A percentile compares a stretch with the other conserved stretches of the same genome.
Conservation (phyloP, 2,113 vertebrate species). For the Phasianus colchicus region DNA sequence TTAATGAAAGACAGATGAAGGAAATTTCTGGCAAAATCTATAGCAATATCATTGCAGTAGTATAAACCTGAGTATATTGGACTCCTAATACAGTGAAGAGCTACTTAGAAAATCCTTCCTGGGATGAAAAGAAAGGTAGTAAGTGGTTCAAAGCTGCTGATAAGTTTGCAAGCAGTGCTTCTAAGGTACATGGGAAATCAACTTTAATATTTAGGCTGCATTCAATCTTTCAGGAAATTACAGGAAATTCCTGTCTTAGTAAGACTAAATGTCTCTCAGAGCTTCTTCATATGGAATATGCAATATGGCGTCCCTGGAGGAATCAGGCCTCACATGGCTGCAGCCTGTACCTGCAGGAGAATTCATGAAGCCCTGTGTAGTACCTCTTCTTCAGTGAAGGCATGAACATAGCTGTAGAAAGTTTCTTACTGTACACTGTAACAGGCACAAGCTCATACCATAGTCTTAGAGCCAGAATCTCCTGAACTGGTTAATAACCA, state of each 20-base stretch:
- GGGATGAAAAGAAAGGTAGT: background rate
- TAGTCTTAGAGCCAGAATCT: background rate
- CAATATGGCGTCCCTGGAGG: background rate
- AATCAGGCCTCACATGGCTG: accelerated
- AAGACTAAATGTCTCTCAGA: background rate
- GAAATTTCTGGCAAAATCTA: background rate
- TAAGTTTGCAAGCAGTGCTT: background rate
- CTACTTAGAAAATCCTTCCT: background rate
- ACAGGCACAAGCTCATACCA: background rate
- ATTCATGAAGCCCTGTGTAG: background rate
- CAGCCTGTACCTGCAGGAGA: background rate
- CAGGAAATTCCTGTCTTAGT: background rate
- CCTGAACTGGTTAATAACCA: background rate
- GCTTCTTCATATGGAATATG: background rate
- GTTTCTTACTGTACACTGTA: background rate
- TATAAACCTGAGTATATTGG: background rate
- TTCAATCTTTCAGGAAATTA: background rate
- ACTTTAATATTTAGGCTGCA: background rate
- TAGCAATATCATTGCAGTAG: background rate
- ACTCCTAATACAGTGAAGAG: background rate
- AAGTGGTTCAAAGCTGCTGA: background rate
- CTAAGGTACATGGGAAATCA: background rate
- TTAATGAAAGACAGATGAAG: background rate
- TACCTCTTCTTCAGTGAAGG: background rate
- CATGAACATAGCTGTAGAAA: background rate